Evolutionary conservation across 2,797 vertebrate species (phyloP).

Genomic region (Meda fulgida): DNA sequence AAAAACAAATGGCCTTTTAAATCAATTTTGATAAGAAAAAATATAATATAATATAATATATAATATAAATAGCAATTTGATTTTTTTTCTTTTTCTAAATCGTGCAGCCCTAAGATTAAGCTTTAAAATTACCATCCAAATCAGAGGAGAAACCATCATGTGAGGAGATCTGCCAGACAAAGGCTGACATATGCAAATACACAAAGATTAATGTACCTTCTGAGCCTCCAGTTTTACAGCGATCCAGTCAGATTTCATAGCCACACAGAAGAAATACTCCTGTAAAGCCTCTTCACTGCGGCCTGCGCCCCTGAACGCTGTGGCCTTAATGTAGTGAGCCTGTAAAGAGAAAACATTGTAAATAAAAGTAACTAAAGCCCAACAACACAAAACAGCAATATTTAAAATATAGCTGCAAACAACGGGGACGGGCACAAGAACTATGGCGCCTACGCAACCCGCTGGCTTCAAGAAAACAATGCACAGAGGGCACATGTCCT

Average conservation of each 20-base stretch:
- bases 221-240: conserved; percentile 80
- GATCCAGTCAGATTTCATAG: conserved; percentile 83
- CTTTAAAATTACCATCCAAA: not conserved
- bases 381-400: not conserved
- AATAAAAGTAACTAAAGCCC: not conserved
- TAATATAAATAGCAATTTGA: no score
- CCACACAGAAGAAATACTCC: conserved; percentile 83
- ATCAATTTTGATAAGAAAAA: no score
- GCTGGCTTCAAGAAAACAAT: not conserved
- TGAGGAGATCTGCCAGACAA: not conserved
- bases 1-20: no score
- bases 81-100: not conserved
- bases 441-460: not conserved
- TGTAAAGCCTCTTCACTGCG: conserved; percentile 81
- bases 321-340: conserved; percentile 82
- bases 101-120: not conserved
- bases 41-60: no score
- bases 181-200: not conserved
- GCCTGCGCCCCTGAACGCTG: conserved; percentile 78
- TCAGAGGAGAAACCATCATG: not conserved
- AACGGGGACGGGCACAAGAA: not conserved
- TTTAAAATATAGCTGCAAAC: not conserved
- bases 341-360: conserved; percentile 53
- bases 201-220: conserved; percentile 70
- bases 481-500: not conserved